Base-by-base conservation (phyloP, 2,113 vertebrate genomes). In the Rhombomys opimus region DNA sequence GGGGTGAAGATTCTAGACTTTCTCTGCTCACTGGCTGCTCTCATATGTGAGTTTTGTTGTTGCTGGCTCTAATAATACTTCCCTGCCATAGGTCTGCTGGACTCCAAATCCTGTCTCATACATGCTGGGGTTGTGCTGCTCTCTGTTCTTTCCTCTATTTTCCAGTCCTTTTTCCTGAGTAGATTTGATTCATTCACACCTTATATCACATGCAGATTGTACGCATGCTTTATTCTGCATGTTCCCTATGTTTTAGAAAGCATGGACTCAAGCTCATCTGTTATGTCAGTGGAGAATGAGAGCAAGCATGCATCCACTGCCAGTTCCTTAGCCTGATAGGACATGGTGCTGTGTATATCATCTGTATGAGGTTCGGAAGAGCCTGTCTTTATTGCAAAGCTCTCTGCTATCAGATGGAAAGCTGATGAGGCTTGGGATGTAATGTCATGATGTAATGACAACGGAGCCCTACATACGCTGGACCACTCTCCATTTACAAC, bases 381-480 rank as follows among this genome's bases (percentile, higher is more conserved):
- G 35, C 46, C 41, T 86, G 5, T 10, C 5, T 30, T 78, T 87
- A 61, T 90, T 77, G 11, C 11, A 35, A 52, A 20, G 27, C 54
- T 87, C 5, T 41, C 46, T 9, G 12, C 2, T 25, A 20, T 84
- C 25, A 87, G 67, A 15, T 67, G 2, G 20, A 46, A 87, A 86
- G 22, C 11, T 77, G 57, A 23, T 35, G 5, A 4, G 38, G 5
- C 20, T 10, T 1, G 14, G 20, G 23, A n/a, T n/a, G n/a, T n/a
- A 96, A 20, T 1, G 38, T 17, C 13, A 23, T 57, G 20, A 84
- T 27, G 70, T 63, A 41, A 41, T 73, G 25, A 81, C 23, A 65
- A 18, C 25, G 0, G 35, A 22, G 4, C 18, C 89, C 75, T 25
- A 0, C 10, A 2, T 18, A 52, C 15, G 20, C 65, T 3, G 41